phyloP scores from a whole-genome alignment of 2,113 vertebrate genomes.

The Pontoporia blainvillei region DNA sequence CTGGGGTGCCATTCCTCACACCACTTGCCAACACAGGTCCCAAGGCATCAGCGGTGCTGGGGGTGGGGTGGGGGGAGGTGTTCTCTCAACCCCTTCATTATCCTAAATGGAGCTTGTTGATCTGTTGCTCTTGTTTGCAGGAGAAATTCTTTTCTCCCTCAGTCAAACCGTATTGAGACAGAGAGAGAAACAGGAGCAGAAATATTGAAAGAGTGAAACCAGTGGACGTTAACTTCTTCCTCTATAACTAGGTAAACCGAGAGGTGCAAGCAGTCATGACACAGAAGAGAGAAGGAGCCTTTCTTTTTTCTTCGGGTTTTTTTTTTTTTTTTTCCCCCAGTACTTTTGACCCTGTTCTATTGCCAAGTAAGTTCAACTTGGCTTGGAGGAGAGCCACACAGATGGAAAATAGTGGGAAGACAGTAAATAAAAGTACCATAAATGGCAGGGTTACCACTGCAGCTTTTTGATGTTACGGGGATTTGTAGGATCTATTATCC shows the following conservation, averaged over 20 bases:
- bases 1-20: background rate
- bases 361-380: constrained; percentile 26
- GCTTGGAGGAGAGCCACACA: constrained; percentile 50
- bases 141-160: background rate
- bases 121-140: background rate
- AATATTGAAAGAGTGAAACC: background rate
- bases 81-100: background rate
- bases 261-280: background rate
- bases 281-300: background rate
- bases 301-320: background rate
- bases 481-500: background rate
- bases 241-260: background rate
- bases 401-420: constrained; percentile 42
- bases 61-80: too few species aligned
- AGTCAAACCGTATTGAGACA: background rate
- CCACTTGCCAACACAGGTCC: background rate
- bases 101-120: background rate
- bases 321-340: background rate
- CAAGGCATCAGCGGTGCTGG: background rate
- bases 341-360: background rate
- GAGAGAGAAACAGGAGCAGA: background rate
- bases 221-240: background rate
- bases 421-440: constrained; percentile 16
- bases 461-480: background rate
- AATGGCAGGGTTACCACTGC: constrained; percentile 15